phyloP scores from a whole-genome alignment of 2,888 invertebrate species.

The Ramazzottius varieornatus region DNA sequence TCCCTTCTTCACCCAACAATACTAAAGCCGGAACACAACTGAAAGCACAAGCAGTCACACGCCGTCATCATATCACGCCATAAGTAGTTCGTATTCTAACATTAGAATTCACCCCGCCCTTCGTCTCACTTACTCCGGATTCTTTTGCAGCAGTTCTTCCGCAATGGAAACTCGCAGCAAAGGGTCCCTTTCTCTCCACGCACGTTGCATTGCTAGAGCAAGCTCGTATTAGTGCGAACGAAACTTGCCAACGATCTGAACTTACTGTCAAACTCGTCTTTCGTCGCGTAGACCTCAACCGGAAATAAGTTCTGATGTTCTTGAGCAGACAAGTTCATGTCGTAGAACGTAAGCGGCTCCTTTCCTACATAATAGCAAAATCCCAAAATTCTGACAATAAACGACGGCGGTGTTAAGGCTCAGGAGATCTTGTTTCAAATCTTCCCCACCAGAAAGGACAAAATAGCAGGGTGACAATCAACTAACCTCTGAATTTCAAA shows the following conservation, averaged over 20 bases:
- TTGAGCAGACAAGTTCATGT: constrained; percentile 94
- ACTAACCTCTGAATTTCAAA: constrained; percentile 24
- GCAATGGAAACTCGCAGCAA: constrained; percentile 8
- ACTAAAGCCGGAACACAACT: constrained; percentile 75
- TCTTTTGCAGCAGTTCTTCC: neutral
- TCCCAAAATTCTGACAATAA: too few species aligned
- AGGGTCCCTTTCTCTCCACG: constrained; percentile 82
- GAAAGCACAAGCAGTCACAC: constrained; percentile 10
- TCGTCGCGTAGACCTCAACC: constrained; percentile 59
- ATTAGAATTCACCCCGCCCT: too few species aligned
- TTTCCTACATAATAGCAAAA: constrained; percentile 46
- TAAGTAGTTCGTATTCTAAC: too few species aligned
- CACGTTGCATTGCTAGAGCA: constrained; percentile 53
- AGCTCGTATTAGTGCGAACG: neutral
- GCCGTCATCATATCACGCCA: neutral
- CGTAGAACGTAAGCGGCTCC: constrained; percentile 87
- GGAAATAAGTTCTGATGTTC: constrained; percentile 92
- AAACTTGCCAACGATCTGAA: neutral
- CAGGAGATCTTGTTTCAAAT: too few species aligned
- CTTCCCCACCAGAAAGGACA: too few species aligned
- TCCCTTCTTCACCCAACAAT: constrained; percentile 81
- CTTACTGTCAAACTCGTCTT: constrained; percentile 56
- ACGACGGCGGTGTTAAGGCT: too few species aligned
- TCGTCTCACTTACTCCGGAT: neutral
- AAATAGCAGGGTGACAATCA: too few species aligned